Base-by-base conservation (phyloP, 2,113 vertebrate species). In the Sander lucioperca region DNA sequence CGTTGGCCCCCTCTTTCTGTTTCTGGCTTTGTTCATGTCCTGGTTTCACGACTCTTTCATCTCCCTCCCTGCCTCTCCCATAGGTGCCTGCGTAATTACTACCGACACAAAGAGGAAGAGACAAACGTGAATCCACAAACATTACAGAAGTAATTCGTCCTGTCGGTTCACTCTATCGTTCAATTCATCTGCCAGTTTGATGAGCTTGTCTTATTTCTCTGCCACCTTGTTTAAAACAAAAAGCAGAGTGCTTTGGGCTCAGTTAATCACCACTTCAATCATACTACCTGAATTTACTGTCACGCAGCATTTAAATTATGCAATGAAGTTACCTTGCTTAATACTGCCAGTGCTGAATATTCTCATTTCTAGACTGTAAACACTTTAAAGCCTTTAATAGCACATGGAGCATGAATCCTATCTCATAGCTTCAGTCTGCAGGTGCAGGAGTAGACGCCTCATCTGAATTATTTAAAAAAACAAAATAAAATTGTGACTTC, bases 31-130 rank as follows among this genome's bases (percentile, higher is more conserved):
- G 92, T 91, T 93, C 87, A 27, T 84, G 89, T 92, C 91, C 93
- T 90, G 92, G 81, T 92, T 93, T 91, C 84, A 76, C 80, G 33
- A 67, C 5, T 58, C 92, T 94, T 93, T 93, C 91, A 93, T 92
- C 92, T 86, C 51, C 43, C 86, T 80, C 80, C 83, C 80, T 71
- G 77, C 70, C 79, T 82, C 74, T 87, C 84, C 88, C 84, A 21
- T 81, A 88, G 86, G 85, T 83, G 66, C 56, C 83, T 62, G 83
- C n/a, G 79, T 86, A 87, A 91, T 93, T 88, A 89, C 87, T 67
- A 81, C 86, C 56, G 84, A 90, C 90, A 84, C 84, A 90, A 82
- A 91, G 88, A 90, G 78, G 86, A 85, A 78, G 82, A 88, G 75
- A 77, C 74, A 86, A 77, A 90, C 87, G 82, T 78, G 80, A 91